Evolutionary conservation across 2,888 invertebrate species (phyloP), one percentile per base, ranked within the genome.

Genomic region (Diplolepis rosae): DNA sequence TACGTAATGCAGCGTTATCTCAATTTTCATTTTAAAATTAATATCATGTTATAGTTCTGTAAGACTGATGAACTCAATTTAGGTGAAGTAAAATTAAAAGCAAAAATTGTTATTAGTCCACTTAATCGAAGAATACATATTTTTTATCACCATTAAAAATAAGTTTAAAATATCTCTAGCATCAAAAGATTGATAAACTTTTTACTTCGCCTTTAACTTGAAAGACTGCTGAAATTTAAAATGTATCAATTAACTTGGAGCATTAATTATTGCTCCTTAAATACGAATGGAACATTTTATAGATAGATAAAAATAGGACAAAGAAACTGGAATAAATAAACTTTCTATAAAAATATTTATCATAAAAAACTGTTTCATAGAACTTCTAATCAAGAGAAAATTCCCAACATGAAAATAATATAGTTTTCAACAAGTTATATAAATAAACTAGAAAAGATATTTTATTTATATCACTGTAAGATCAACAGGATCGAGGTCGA

Each of bases 381-480:
- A 48, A 9, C 22, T 22, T 48, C 22, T 48, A 1, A 48, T 11
- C 18, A 4, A 18, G 4, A 22, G 22, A 22, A 15, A 11, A 22
- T 48, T 22, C 9, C 1, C 0, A 9, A 11, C 22, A 22, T 48
- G 22, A 48, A 54, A 54, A 32, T 24, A 13, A n/a, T 24, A n/a
- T 42, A 1, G 24, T n/a, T 61, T 42, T 39, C 32, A 13, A 35
- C 22, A 61, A 27, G 39, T 61, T 61, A 61, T 27, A 39, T 61
- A 61, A 61, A 61, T 27, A 61, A 61, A 61, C 35, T 39, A 11
- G 22, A 1, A 22, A 6, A 3, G 27, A 61, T 61, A 61, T 61
- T n/a, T n/a, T 61, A 61, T 61, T 61, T 61, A 39, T 61, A 61
- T 27, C 61, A 61, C 39, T 24, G 24, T 24, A 61, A 39, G 61